Percentiles rank a stretch among this genome's conserved stretches.
phyloP scores from a whole-genome alignment of 2,888 invertebrate species.

The Drosophila fungiperda region DNA sequence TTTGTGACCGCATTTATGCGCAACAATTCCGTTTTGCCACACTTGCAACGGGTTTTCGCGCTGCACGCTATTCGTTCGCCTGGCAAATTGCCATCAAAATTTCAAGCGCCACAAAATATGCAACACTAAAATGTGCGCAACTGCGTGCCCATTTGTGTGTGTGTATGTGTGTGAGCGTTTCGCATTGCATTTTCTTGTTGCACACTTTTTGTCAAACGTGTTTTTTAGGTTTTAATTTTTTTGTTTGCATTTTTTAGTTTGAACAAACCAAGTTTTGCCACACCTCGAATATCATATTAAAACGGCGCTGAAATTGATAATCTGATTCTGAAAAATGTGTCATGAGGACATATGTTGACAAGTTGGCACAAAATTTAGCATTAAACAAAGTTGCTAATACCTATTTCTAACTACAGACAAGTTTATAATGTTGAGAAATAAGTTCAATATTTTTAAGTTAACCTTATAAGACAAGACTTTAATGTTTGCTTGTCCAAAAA shows the following conservation, averaged over 20 bases:
- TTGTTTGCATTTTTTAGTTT: conserved; percentile 41
- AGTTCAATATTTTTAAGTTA: neutral
- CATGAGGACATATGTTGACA: neutral
- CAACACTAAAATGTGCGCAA: conserved; percentile 68
- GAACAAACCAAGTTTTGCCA: conserved; percentile 54
- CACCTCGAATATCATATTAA: conserved; percentile 46
- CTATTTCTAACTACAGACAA: neutral
- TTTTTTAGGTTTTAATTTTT: neutral
- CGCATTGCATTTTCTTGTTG: conserved; percentile 14
- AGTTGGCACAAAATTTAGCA: too few species aligned
- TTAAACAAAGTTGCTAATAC: neutral
- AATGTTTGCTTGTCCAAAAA: neutral
- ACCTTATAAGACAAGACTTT: neutral
- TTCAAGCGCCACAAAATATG: conserved; percentile 79
- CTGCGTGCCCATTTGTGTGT: conserved; percentile 28
- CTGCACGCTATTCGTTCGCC: conserved; percentile 55
- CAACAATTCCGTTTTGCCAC: conserved; percentile 62
- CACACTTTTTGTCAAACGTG: conserved; percentile 5
- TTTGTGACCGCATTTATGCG: conserved; percentile 61
- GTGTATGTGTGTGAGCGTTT: conserved; percentile 6
- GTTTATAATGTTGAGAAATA: neutral
- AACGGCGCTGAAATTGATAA: conserved; percentile 31
- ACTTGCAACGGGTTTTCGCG: conserved; percentile 38
- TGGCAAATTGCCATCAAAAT: conserved; percentile 80
- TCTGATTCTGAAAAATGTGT: conserved; percentile 1